phyloP scores from a whole-genome alignment of 1,140 invertebrate species.

The Saccostrea glomerata region DNA sequence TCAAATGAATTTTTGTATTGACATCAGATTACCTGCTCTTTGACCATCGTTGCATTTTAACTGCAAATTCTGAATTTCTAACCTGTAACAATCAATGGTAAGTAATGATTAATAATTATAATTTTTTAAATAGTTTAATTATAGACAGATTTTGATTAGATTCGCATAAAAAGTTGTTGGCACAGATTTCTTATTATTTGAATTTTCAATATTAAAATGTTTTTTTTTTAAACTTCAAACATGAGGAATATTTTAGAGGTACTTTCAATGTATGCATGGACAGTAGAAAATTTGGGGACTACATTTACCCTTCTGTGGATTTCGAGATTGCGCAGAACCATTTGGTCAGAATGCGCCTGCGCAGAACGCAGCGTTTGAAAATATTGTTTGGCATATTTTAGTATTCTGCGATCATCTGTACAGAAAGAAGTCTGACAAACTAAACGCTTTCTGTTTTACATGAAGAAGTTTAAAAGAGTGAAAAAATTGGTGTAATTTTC shows the following conservation, averaged over 20 bases:
- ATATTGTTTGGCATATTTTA: background rate
- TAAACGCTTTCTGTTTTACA: background rate
- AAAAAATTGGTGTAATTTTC: no score
- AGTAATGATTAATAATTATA: background rate
- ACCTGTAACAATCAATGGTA: background rate
- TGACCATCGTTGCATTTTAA: background rate
- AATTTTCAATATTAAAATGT: background rate
- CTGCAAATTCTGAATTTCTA: background rate
- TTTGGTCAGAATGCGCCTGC: constrained; percentile 9
- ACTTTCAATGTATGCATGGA: background rate
- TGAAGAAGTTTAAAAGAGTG: background rate
- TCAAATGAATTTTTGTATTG: background rate
- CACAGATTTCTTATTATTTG: background rate
- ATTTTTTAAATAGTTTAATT: background rate
- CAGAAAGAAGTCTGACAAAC: background rate
- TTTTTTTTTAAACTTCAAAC: no score
- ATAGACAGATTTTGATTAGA: no score
- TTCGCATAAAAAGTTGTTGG: no score
- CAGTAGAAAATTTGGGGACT: constrained; percentile 16
- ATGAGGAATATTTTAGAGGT: background rate
- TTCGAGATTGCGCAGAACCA: background rate
- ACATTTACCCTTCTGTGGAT: background rate
- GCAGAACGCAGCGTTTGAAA: background rate
- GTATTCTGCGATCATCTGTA: background rate
- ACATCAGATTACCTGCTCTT: background rate